These are phyloP conservation scores for Callionymus lyra DNA, from an alignment of 2,113 vertebrate species.

Conservation along the genomic window DNA sequence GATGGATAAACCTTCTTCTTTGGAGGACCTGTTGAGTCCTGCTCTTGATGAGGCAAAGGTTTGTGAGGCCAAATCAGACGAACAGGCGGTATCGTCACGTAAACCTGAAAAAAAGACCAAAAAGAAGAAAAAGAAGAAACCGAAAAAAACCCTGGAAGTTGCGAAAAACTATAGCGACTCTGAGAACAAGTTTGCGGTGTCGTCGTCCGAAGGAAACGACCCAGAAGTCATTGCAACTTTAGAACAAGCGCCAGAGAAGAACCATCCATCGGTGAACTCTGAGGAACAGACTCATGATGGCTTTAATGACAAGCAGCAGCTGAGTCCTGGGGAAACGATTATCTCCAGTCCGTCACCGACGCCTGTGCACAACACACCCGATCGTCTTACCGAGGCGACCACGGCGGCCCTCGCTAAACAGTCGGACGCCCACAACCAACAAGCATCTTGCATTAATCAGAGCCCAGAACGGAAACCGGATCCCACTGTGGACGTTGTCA, in stretches of 20 bases:
- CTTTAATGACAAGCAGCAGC: constrained; percentile 41
- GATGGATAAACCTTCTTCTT: too few species aligned
- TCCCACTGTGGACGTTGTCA: constrained; percentile 14
- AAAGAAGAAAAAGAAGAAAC: constrained; percentile 38
- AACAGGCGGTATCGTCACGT: constrained; percentile 1
- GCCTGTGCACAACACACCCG: constrained; percentile 24
- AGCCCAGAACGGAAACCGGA: constrained; percentile 23
- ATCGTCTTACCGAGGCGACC: constrained; percentile 50
- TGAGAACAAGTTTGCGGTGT: constrained; percentile 10
- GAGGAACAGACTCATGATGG: constrained; percentile 27
- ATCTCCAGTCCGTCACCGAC: constrained; percentile 26
- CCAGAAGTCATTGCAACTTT: constrained; percentile 8
- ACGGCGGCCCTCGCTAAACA: constrained; percentile 36
- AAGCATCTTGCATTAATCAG: constrained; percentile 15
- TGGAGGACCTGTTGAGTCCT: too few species aligned
- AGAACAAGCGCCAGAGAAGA: constrained; percentile 10
- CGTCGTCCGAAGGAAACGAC: too few species aligned
- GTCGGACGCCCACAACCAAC: constrained; percentile 31
- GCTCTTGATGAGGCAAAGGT: not conserved
- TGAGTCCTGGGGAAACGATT: constrained; percentile 28
- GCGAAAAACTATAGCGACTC: too few species aligned
- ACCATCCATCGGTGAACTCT: constrained; percentile 12
- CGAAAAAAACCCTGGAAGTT: constrained; percentile 11
- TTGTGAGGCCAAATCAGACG: constrained; percentile 14
- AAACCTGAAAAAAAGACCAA: constrained; percentile 35